phyloP scores from a whole-genome alignment of 92 coral and sea anemone genomes.

The Siderastrea siderea region DNA sequence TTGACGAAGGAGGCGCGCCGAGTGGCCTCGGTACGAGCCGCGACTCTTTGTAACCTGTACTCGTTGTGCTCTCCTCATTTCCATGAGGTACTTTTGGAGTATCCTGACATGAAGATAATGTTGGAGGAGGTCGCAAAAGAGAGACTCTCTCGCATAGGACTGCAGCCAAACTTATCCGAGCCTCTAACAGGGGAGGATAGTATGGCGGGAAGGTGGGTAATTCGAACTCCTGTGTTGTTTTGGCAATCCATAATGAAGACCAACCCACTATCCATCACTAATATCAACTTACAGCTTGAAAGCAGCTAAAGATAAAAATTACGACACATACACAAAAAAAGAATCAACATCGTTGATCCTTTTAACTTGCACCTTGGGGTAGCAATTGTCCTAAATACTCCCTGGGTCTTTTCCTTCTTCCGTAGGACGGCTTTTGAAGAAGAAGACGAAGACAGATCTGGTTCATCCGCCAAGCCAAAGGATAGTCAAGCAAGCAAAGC shows the following conservation, averaged over 20 bases:
- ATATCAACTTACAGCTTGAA: no score
- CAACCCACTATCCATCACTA: no score
- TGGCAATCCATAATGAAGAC: no score
- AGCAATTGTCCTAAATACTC: no score
- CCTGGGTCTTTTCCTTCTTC: background rate
- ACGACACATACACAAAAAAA: no score
- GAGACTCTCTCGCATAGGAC: conserved; percentile 91
- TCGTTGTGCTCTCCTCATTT: conserved; percentile 82
- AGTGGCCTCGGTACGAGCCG: conserved; percentile 96
- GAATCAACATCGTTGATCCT: no score
- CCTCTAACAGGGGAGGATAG: conserved; percentile 41
- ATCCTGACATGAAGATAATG: conserved; percentile 86
- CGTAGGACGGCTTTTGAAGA: conserved; percentile 13
- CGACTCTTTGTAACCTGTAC: conserved; percentile 93
- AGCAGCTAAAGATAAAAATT: no score
- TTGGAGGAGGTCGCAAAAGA: conserved; percentile 93
- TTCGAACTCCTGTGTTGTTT: no score
- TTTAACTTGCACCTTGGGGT: background rate
- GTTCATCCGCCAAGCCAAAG: background rate
- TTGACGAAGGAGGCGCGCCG: conserved; percentile 90
- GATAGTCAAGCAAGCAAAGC: background rate
- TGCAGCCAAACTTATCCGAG: conserved; percentile 71
- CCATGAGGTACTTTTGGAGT: conserved; percentile 87
- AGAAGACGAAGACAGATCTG: background rate
- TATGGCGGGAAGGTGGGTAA: conserved; percentile 33